These are phyloP conservation scores for Corydoras sp. DNA, from an alignment of 2,113 vertebrate species.

Conservation along the genomic window DNA sequence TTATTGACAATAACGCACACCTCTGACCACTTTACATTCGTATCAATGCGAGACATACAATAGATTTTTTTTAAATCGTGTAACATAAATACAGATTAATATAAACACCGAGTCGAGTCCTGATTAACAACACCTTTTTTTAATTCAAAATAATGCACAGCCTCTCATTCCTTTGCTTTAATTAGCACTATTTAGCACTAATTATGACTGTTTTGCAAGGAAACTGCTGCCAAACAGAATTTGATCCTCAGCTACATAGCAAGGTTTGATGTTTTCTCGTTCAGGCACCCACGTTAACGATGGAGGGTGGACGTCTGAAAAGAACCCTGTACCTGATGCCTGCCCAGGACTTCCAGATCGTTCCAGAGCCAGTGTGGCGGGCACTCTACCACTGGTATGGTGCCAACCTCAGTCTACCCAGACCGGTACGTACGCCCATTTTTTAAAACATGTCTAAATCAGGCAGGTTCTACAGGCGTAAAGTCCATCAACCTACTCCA, in stretches of 20 bases:
- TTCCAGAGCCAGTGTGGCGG: constrained; percentile 95
- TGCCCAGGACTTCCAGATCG: constrained; percentile 82
- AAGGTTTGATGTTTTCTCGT: constrained; percentile 10
- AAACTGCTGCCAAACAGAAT: not conserved
- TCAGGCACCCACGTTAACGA: constrained; percentile 87
- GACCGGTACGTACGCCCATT: constrained; percentile 77
- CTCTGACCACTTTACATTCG: no score
- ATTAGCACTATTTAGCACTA: no score
- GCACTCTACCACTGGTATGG: constrained; percentile 98
- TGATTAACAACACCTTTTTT: no score
- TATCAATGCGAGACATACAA: no score
- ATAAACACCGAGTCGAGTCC: no score
- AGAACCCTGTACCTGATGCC: constrained; percentile 72
- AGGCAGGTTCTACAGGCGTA: not conserved
- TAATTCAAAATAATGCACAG: no score
- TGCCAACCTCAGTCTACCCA: constrained; percentile 88
- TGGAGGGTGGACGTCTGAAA: constrained; percentile 90
- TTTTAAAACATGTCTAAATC: not conserved
- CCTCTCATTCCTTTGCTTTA: not conserved
- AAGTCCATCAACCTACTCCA: not conserved
- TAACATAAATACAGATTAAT: no score
- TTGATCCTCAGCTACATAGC: not conserved
- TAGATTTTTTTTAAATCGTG: no score
- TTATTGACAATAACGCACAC: no score
- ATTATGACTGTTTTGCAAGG: not conserved